Base-by-base conservation (phyloP, 2,888 invertebrate genomes). In the Gymnoscelis rufifasciata region DNA sequence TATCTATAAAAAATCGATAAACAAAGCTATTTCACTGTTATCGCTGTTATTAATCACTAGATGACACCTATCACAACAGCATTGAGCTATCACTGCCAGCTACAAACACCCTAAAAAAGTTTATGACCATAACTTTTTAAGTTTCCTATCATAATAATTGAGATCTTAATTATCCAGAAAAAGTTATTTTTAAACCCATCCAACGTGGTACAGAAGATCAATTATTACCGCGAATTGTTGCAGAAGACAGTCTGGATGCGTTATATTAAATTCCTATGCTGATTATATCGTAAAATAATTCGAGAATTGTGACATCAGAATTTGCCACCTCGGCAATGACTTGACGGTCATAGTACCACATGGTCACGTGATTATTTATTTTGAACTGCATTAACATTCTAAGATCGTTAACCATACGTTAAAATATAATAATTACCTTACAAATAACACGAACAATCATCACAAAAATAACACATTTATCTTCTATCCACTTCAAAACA, bases 391-490 rank as follows among this genome's bases (percentile, higher is more conserved):
- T 23, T 13, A 24, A 15, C 19, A 45, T 28, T 10, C 11, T 23
- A 27, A 33, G 23, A 3, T 36, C 11, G 45, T 51, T 52, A 39
- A 1, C 5, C 3, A 19, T 3, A 5, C 5, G 19, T 19, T 19
- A 19, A 56, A 60, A 59, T 62, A 56, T 52, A 49, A 43, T 64
- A 69, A 31, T 75, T 87, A 87, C 87, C 87, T 87, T 82, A 81
- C 60, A 79, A 82, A 74, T 78, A 74, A 76, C 73, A 81, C 76
- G 82, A 76, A 81, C 76, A 84, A 77, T 80, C 87, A 86, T 87
- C 84, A 87, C 87, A 87, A 83, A 83, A 79, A 77, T 81, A 83
- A 82, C 82, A 84, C 79, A 78, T 80, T 73, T 71, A 74, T 65
- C 76, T 77, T 77, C 64, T 77, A 71, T 66, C 77, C 78, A 83